Base-by-base conservation (phyloP, 2,797 vertebrate species). In the Eulemur rubriventer region DNA sequence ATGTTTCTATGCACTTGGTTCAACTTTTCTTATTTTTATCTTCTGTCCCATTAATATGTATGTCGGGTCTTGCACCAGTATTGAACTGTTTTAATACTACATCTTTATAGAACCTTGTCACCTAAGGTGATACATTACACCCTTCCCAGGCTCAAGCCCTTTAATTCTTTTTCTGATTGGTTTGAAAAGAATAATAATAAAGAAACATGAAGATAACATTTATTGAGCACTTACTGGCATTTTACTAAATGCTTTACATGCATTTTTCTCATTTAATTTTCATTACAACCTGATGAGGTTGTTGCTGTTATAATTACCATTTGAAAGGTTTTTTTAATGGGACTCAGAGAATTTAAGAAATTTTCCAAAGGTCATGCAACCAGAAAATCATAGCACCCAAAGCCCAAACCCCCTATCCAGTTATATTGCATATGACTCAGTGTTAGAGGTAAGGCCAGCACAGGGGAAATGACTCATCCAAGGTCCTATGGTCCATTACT, bases 251-350 rank as follows among this genome's bases (percentile, higher is more conserved):
- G 41, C 24, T 70, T 89, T 94, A 91, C 33, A n/a, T 86, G 38
- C 4, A 90, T 75, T 89, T 89, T 89, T 93, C 52, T 96, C 63
- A 80, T 89, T 93, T 83, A 79, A 91, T 95, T 89, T 95, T 89
- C 85, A 88, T 14, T 82, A 80, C 57, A 89, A 65, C 52, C 43
- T 78, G 88, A 95, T 88, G 46, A 87, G 4, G 14, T 38, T 84
- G 46, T 61, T 95, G 91, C 52, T 16, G 33, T 87, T 93, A 57
- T 89, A 95, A 76, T 2, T 52, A 11, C 17, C 22, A 85, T 55
- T 93, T 93, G 46, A 93, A 91, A 95, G n/a, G 72, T 9, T 75
- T 93, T 94, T 57, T 52, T 79, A 94, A 83, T 76, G 57, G 13
- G 30, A 38, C n/a, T 96, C 57, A 89, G 52, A 88, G n/a, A 79